Percentiles rank a stretch among this genome's conserved stretches.
phyloP scores from a whole-genome alignment of 2,888 invertebrate species.

The Yponomeuta plumbellus region DNA sequence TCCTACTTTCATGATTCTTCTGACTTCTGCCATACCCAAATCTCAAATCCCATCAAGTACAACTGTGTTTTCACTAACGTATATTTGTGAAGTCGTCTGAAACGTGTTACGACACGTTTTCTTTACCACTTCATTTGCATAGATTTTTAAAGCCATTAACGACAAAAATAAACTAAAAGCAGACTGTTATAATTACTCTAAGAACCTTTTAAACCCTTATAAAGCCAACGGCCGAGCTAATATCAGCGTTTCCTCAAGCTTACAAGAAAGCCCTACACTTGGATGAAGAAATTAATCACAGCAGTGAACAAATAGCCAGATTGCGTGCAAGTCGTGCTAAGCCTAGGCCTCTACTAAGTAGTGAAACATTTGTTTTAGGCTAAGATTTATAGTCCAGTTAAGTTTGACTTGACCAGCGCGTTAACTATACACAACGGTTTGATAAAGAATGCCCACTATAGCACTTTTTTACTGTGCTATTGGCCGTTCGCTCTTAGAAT shows the following conservation, averaged over 20 bases:
- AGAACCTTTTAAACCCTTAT: neutral
- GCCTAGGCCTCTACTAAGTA: neutral
- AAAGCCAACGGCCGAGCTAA: neutral
- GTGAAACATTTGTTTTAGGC: neutral
- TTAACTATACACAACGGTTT: too few species aligned
- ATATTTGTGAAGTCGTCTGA: too few species aligned
- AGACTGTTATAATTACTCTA: neutral
- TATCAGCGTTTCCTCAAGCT: neutral
- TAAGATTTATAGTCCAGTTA: neutral
- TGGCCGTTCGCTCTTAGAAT: too few species aligned
- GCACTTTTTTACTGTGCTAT: too few species aligned
- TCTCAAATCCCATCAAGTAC: too few species aligned
- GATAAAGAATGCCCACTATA: too few species aligned
- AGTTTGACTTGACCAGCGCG: neutral
- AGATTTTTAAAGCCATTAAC: too few species aligned
- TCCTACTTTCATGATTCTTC: too few species aligned
- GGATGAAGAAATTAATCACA: constrained; percentile 3
- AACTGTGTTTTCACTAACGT: too few species aligned
- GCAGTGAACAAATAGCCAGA: neutral
- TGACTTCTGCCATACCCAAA: too few species aligned
- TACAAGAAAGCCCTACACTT: neutral
- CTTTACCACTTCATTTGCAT: too few species aligned
- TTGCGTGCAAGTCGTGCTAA: neutral
- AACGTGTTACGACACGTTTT: too few species aligned
- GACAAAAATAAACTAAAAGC: neutral